Percentiles rank a stretch among this genome's conserved stretches.
phyloP scores from a whole-genome alignment of 1,140 invertebrate species.

The Leucophenga varia region DNA sequence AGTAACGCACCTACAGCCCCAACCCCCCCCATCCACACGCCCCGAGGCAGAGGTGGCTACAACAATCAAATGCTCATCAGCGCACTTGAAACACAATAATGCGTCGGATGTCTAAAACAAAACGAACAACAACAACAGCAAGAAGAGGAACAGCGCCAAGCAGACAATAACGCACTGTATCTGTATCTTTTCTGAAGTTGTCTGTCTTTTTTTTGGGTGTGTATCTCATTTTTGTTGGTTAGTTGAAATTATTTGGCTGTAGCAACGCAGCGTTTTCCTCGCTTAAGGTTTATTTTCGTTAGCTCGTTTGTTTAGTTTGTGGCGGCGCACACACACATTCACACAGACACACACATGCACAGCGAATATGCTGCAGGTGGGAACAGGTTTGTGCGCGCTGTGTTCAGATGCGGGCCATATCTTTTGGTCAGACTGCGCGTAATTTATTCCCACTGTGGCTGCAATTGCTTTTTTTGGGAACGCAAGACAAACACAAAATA shows the following conservation, averaged over 20 bases:
- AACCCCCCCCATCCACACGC: not conserved
- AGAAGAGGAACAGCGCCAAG: constrained; percentile 5
- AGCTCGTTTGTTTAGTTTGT: constrained; percentile 50
- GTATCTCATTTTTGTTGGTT: constrained; percentile 26
- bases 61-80: constrained; percentile 52
- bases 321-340: constrained; percentile 25
- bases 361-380: constrained; percentile 39
- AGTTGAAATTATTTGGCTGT: constrained; percentile 23
- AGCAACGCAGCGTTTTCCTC: constrained; percentile 30
- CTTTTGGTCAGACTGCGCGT: constrained; percentile 38
- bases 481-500: too few species aligned
- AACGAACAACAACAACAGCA: constrained; percentile 6
- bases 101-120: constrained; percentile 34
- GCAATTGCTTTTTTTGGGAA: constrained; percentile 32
- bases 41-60: constrained; percentile 23
- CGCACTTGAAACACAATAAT: constrained; percentile 49
- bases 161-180: constrained; percentile 24
- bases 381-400: constrained; percentile 39
- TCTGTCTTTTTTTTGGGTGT: constrained; percentile 16
- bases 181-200: constrained; percentile 23
- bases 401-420: constrained; percentile 44
- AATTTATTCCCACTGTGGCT: constrained; percentile 45
- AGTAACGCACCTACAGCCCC: constrained; percentile 17
- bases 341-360: constrained; percentile 17
- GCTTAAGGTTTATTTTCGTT: constrained; percentile 46